A percentile compares a stretch with the other conserved stretches of the same genome.
phyloP scores from a whole-genome alignment of 2,888 invertebrate genomes.

The Entomobrya multifasciata region DNA sequence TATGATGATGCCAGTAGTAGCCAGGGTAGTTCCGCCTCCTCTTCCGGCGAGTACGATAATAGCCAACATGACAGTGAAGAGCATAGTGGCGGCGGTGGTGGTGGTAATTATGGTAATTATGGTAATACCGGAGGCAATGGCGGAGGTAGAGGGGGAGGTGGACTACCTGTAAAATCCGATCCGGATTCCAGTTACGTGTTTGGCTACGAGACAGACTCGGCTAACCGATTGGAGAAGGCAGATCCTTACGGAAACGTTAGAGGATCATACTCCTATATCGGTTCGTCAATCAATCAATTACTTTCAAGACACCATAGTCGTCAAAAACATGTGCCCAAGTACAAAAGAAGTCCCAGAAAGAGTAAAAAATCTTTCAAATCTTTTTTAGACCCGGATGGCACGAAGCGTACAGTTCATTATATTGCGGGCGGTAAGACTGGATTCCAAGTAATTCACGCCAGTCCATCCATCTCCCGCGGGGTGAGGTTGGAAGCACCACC shows the following conservation, averaged over 20 bases:
- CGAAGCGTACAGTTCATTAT: conserved; percentile 75
- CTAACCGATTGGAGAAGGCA: conserved; percentile 73
- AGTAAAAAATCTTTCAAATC: conserved; percentile 65
- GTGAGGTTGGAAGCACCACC: conserved; percentile 73
- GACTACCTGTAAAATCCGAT: conserved; percentile 38
- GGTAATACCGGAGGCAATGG: background rate
- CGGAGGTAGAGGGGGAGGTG: conserved; percentile 14
- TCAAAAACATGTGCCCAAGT: conserved; percentile 26
- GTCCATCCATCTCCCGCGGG: conserved; percentile 70
- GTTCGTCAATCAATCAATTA: conserved; percentile 55
- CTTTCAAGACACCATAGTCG: conserved; percentile 44
- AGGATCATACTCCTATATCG: conserved; percentile 73
- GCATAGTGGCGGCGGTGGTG: background rate
- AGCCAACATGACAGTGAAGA: conserved; percentile 51
- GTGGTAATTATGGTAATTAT: background rate
- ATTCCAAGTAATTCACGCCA: conserved; percentile 74
- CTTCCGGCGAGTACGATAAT: conserved; percentile 38
- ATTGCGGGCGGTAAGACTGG: conserved; percentile 74
- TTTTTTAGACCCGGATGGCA: conserved; percentile 72
- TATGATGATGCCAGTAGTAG: conserved; percentile 29
- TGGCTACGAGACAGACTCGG: conserved; percentile 75
- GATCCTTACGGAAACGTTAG: conserved; percentile 76
- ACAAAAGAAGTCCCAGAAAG: conserved; percentile 31
- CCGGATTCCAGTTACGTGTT: conserved; percentile 77
- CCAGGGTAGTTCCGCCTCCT: conserved; percentile 50